phyloP scores from a whole-genome alignment of 2,113 vertebrate species.

The Heterotilapia buettikoferi region DNA sequence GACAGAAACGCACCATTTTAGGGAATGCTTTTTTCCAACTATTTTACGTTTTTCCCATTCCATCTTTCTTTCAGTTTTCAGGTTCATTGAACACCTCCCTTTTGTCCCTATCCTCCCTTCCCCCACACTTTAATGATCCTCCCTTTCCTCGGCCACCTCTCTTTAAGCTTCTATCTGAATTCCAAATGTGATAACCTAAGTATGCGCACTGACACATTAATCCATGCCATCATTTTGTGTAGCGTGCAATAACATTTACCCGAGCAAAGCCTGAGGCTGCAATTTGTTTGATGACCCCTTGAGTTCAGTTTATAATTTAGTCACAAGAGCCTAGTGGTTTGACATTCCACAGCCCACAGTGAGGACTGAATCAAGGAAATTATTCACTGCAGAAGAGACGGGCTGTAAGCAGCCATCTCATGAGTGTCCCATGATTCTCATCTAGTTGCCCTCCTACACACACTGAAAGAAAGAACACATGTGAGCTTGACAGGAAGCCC shows the following conservation, averaged over 20 bases:
- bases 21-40: neutral
- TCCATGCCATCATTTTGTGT: neutral
- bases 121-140: neutral
- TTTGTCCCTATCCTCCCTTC: neutral
- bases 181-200: slow-evolving; percentile 3
- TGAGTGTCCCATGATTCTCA: slow-evolving; percentile 64
- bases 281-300: slow-evolving; percentile 20
- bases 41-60: neutral
- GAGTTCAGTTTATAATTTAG: slow-evolving; percentile 36
- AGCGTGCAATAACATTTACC: slow-evolving; percentile 16
- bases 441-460: slow-evolving; percentile 49
- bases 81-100: neutral
- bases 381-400: slow-evolving; percentile 32
- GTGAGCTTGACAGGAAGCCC: neutral
- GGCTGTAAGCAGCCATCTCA: slow-evolving; percentile 33
- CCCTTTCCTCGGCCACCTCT: neutral
- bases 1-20: slow-evolving; percentile 8
- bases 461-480: neutral
- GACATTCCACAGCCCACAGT: slow-evolving; percentile 45
- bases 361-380: slow-evolving; percentile 33
- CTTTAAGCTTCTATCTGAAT: neutral
- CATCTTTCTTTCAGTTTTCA: neutral
- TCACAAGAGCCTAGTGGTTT: slow-evolving; percentile 42
- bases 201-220: neutral
- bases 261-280: neutral